Conservation (phyloP, 2,888 invertebrate genomes). For the Cephus nigrinus region DNA sequence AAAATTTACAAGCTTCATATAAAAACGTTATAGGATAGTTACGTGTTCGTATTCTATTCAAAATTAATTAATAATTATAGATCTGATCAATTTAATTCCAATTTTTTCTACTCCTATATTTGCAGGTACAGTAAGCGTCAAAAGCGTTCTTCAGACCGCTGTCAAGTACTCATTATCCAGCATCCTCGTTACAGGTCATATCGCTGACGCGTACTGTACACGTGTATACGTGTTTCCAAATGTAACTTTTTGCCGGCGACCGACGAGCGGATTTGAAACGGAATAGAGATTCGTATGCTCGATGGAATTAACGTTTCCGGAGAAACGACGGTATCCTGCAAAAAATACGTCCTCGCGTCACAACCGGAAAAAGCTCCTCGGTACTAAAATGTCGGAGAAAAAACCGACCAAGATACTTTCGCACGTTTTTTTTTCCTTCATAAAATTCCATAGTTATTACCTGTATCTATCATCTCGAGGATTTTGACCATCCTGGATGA, state of each 20-base stretch:
- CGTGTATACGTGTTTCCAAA: neutral
- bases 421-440: slow-evolving; percentile 1
- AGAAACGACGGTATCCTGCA: neutral
- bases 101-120: neutral
- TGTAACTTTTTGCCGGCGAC: neutral
- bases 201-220: neutral
- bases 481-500: neutral
- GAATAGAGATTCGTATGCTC: neutral
- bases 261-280: neutral
- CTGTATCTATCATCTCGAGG: no score
- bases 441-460: no score
- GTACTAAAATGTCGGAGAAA: no score
- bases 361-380: neutral
- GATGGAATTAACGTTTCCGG: neutral
- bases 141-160: neutral
- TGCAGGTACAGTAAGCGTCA: neutral
- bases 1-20: neutral
- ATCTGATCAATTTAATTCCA: no score
- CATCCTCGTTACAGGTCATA: neutral
- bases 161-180: neutral
- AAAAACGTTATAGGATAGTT: neutral
- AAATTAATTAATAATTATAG: no score
- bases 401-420: no score
- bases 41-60: neutral
- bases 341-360: neutral